Evolutionary conservation across 1,140 invertebrate species (phyloP).

Genomic region (Drosophila watanabei): DNA sequence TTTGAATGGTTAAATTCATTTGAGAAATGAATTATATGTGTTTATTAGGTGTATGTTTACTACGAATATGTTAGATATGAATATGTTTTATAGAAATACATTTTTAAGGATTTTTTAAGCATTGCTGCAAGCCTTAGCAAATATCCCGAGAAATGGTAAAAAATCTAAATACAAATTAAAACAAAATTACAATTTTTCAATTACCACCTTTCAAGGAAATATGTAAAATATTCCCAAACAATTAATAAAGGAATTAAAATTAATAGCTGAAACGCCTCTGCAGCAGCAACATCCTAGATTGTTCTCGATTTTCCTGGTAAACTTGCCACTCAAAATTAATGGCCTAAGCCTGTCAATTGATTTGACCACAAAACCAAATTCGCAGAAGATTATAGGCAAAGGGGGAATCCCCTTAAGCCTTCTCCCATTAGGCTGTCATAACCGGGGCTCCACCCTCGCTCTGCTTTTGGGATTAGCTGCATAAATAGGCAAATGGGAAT

Average conservation of each 20-base stretch:
- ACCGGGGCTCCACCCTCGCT: conserved; percentile 14
- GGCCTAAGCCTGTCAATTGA: conserved; percentile 18
- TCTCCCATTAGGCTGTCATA: conserved; percentile 42
- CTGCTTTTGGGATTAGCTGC: conserved; percentile 3
- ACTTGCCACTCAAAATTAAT: conserved; percentile 12
- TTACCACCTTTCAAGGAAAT: not conserved
- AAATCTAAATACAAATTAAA: not conserved
- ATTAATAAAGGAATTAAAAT: not conserved
- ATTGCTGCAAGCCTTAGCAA: not conserved
- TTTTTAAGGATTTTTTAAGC: not conserved
- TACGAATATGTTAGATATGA: not conserved
- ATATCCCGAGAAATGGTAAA: not conserved
- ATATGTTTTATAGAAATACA: not conserved
- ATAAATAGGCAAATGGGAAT: conserved; percentile 4
- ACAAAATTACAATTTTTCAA: not conserved
- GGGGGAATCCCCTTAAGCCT: conserved; percentile 19
- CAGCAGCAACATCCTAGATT: not conserved
- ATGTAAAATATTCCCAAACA: not conserved
- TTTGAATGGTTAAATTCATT: no score
- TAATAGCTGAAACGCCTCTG: not conserved
- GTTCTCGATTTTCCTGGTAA: not conserved
- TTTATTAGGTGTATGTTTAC: no score
- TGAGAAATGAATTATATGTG: no score
- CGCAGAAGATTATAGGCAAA: conserved; percentile 15
- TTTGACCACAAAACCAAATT: conserved; percentile 33